Percentiles rank a stretch among this genome's conserved stretches.
phyloP scores from a whole-genome alignment of 1,140 invertebrate genomes.

The Gonatopus flavifemur region DNA sequence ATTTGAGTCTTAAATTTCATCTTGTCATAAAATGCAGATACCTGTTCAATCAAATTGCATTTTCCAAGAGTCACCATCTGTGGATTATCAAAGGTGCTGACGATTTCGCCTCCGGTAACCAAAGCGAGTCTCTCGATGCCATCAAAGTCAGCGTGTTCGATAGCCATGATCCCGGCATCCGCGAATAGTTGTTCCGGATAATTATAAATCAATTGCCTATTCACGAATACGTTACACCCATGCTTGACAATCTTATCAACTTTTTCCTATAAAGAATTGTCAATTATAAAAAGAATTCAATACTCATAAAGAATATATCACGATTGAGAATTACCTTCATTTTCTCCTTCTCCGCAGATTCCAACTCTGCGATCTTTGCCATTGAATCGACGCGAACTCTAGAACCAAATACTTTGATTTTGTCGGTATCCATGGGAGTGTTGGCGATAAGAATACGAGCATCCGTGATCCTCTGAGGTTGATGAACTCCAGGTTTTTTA shows the following conservation, averaged over 20 bases:
- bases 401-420: conserved; percentile 99
- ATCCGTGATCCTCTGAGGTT: conserved; percentile 75
- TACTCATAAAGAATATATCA: neutral
- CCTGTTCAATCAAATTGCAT: conserved; percentile 95
- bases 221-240: conserved; percentile 98
- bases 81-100: conserved; percentile 96
- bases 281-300: neutral
- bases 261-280: conserved; percentile 69
- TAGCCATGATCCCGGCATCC: conserved; percentile 98
- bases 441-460: conserved; percentile 99
- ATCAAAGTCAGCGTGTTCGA: conserved; percentile 99
- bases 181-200: conserved; percentile 99
- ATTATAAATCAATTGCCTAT: conserved; percentile 99
- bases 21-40: conserved; percentile 31
- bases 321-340: conserved; percentile 74
- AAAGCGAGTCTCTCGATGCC: conserved; percentile 96
- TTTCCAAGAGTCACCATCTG: conserved; percentile 88
- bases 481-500: conserved; percentile 90
- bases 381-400: conserved; percentile 96
- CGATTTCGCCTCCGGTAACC: conserved; percentile 98
- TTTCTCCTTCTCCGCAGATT: conserved; percentile 97
- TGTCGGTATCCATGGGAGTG: conserved; percentile 99
- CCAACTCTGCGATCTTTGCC: conserved; percentile 97
- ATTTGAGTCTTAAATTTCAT: neutral
- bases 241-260: conserved; percentile 96